These are phyloP conservation scores for Amorpha juglandis DNA, from an alignment of 2,888 invertebrate genomes.

Conservation along the genomic window DNA sequence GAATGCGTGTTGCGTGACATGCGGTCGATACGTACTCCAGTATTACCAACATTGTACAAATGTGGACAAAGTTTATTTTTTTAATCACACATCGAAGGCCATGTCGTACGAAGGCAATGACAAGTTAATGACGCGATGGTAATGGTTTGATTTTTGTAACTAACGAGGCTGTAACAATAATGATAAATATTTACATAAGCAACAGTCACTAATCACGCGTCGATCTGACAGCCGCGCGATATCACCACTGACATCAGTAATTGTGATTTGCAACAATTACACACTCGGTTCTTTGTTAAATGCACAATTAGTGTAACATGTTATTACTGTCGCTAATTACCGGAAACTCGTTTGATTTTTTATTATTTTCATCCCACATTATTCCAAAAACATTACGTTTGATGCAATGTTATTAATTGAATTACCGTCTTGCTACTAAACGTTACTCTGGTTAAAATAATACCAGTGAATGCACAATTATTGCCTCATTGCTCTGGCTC, in stretches of 20 bases:
- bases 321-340: conserved; percentile 24
- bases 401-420: not conserved
- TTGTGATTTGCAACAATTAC: conserved; percentile 51
- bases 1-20: conserved; percentile 15
- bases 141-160: conserved; percentile 19
- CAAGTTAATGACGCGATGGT: conserved; percentile 18
- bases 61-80: conserved; percentile 18
- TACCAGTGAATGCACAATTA: no score
- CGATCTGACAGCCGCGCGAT: conserved; percentile 52
- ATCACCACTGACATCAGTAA: conserved; percentile 47
- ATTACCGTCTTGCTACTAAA: no score
- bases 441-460: no score
- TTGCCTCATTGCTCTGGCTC: no score
- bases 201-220: conserved; percentile 43
- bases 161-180: conserved; percentile 26
- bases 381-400: not conserved
- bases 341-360: conserved; percentile 25
- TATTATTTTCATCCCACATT: not conserved
- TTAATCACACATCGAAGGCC: conserved; percentile 15
- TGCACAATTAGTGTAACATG: conserved; percentile 25
- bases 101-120: not conserved
- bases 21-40: not conserved
- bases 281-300: conserved; percentile 30
- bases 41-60: conserved; percentile 3
- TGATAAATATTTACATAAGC: conserved; percentile 23